Evolutionary conservation across 2,113 vertebrate genomes (phyloP), one percentile per base, ranked within the genome.

Genomic region (Callipepla californica): DNA sequence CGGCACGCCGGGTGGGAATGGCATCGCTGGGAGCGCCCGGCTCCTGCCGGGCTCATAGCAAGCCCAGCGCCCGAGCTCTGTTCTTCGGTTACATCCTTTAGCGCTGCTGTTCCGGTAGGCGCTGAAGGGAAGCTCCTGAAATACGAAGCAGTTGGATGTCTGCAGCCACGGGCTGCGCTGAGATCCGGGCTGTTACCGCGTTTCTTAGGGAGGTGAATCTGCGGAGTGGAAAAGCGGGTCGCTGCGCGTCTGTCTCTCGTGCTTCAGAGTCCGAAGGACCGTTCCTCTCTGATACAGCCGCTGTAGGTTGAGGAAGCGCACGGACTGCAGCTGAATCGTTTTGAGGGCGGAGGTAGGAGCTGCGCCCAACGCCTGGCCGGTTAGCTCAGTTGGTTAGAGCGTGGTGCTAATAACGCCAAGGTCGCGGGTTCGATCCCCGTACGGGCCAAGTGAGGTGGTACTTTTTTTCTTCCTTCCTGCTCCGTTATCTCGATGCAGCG

Each of bases 381-480:
- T 97, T 97, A 97, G 96, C 96, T 97, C 96, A 97, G 97, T 94
- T 97, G 96, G 96, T 97, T 97, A 97, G 96, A 97, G 96, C 95
- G 94, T 97, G 96, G 96, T 96, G 95, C 92, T 95, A 95, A 50
- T 96, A 96, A 97, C 96, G 95, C 95, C 96, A 97, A 96, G 95
- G 96, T 96, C 94, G 95, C 92, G n/a, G 80, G 85, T 95, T 97
- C 25, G 7, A 96, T 91, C 93, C 81, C 89, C 20, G 22, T 92
- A 96, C 74, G 92, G 89, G 90, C 90, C 40, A 36, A 36, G 34
- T n/a, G n/a, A n/a, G n/a, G n/a, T n/a, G n/a, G n/a, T 36, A 36
- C 34, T 6, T 7, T 36, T 36, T 36, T 36, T 36, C 7, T 36
- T 36, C 7, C 34, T 36, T 40, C 38, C 38, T 40, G 38, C 38